Percentiles rank a stretch among this genome's conserved stretches.
Conservation (phyloP, 1,140 invertebrate species). For the Bombus confusus region DNA sequence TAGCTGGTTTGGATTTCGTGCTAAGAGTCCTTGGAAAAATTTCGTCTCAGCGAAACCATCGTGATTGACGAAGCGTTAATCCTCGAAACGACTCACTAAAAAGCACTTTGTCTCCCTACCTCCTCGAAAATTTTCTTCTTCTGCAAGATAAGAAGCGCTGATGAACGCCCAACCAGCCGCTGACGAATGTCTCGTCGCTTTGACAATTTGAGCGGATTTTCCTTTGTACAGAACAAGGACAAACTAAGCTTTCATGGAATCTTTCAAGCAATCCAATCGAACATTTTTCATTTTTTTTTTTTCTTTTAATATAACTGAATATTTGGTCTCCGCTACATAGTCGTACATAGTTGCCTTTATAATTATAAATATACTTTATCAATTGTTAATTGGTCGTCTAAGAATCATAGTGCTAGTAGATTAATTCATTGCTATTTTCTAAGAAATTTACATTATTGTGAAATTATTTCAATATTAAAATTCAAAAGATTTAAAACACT, state of each 20-base stretch:
- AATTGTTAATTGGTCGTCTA: background rate
- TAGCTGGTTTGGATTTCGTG: conserved; percentile 48
- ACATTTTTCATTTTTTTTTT: background rate
- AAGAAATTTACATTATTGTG: background rate
- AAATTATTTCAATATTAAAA: background rate
- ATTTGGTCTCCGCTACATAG: too few species aligned
- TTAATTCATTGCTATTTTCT: background rate
- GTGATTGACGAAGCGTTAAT: conserved; percentile 72
- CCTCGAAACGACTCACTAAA: conserved; percentile 72
- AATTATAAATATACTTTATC: background rate
- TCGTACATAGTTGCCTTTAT: too few species aligned
- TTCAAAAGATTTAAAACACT: background rate
- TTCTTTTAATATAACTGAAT: too few species aligned
- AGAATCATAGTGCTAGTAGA: background rate
- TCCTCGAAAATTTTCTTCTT: conserved; percentile 53
- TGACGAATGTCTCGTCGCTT: conserved; percentile 38
- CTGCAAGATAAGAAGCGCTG: conserved; percentile 39
- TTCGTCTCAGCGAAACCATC: conserved; percentile 65
- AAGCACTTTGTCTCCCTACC: conserved; percentile 70
- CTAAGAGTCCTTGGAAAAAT: conserved; percentile 69
- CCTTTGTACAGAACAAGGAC: conserved; percentile 30
- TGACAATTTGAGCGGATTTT: conserved; percentile 37
- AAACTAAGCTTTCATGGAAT: background rate
- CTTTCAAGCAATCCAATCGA: background rate
- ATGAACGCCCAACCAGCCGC: conserved; percentile 33